Conservation (phyloP, 2,888 invertebrate species). For the Endotricha flammealis region DNA sequence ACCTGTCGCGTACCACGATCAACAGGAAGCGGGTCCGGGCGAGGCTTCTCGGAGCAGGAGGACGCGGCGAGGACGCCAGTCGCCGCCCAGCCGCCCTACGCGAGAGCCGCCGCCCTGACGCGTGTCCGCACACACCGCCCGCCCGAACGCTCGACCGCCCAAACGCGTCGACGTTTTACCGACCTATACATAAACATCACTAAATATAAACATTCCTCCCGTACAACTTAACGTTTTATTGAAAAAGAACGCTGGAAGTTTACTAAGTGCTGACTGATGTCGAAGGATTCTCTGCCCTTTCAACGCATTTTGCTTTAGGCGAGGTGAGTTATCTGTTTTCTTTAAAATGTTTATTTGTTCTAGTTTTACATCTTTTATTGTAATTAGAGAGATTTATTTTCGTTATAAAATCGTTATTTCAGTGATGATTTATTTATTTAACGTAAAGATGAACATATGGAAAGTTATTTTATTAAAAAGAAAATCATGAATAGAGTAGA, state of each 20-base stretch:
- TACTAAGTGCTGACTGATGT: conserved; percentile 43
- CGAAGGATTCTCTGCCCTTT: conserved; percentile 42
- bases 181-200: conserved; percentile 5
- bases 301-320: conserved; percentile 40
- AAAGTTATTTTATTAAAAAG: no score
- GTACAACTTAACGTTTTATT: conserved; percentile 13
- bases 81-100: conserved; percentile 70
- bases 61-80: conserved; percentile 55
- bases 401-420: no score
- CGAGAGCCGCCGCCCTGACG: conserved; percentile 37
- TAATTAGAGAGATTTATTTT: no score
- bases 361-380: no score
- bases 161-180: conserved; percentile 10
- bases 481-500: no score
- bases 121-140: conserved; percentile 26
- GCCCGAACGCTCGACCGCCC: conserved; percentile 27
- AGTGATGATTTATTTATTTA: no score
- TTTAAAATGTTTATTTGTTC: no score
- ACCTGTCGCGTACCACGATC: conserved; percentile 73
- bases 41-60: conserved; percentile 56
- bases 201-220: conserved; percentile 13
- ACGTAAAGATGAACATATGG: no score
- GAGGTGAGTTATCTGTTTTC: conserved; percentile 56
- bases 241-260: conserved; percentile 35
- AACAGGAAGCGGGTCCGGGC: conserved; percentile 68